Conservation (phyloP, 2,888 invertebrate species). For the Polyploca ridens region DNA sequence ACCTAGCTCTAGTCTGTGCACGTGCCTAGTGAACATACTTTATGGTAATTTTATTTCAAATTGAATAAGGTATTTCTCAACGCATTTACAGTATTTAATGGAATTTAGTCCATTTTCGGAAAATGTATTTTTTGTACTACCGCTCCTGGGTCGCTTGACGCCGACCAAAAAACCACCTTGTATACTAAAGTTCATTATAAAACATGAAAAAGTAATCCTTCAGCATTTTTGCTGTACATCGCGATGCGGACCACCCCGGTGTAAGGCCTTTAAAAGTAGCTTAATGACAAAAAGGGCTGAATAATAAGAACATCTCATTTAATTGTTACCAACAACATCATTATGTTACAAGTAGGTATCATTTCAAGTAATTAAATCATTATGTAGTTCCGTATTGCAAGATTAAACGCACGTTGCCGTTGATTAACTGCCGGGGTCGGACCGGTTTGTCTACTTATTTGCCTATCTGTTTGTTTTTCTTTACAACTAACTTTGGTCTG, state of each 20-base stretch:
- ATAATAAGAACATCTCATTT: neutral
- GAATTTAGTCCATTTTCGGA: too few species aligned
- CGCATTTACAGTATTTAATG: too few species aligned
- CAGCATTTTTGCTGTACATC: neutral
- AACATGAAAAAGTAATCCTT: neutral
- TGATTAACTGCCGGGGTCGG: constrained; percentile 4
- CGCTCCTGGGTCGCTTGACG: too few species aligned
- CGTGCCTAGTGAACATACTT: too few species aligned
- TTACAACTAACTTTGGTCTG: neutral
- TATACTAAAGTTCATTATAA: neutral
- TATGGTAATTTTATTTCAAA: too few species aligned
- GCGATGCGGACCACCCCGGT: neutral
- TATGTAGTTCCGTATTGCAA: constrained; percentile 8
- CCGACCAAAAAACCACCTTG: too few species aligned
- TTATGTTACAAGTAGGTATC: neutral
- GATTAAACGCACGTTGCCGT: constrained; percentile 1
- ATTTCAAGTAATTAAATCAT: constrained; percentile 12
- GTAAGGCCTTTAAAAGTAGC: neutral
- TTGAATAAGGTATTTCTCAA: too few species aligned
- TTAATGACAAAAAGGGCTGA: neutral
- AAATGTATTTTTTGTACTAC: too few species aligned
- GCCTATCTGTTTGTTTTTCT: neutral
- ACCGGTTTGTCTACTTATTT: neutral
- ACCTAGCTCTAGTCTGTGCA: too few species aligned
- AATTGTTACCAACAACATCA: constrained; percentile 8